Base-by-base conservation (phyloP, 2,888 invertebrate genomes). In the Acleris holmiana region DNA sequence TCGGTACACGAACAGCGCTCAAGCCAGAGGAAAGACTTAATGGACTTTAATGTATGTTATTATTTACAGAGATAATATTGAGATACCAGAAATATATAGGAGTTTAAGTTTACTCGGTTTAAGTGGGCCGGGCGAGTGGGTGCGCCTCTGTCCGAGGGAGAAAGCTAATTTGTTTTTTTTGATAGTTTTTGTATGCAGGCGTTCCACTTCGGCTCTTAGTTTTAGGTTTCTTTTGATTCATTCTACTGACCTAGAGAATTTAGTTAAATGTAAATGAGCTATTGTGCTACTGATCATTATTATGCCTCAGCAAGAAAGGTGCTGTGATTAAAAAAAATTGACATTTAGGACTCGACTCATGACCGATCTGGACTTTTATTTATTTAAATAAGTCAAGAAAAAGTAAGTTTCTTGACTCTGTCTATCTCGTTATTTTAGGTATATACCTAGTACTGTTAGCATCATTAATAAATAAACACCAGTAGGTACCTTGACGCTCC, bases 21-120 rank as follows among this genome's bases (percentile, higher is more conserved):
- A 35, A 29, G 35, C 13, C 13, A 35, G 35, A 13, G 35, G 35
- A 35, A 35, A 35, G 19, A 18, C 21, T n/a, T 63, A 58, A 63
- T 63, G 56, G 41, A 41, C 15, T 40, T 46, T 57, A 63, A 57
- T 57, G 63, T 51, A 46, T 60, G 55, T 60, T 65, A 65, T 65
- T 64, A 60, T 65, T 65, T 65, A 65, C 65, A 44, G 21, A 65
- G 65, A 65, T 55, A 65, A 65, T 60, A 65, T 55, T 65, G 55
- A 55, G 51, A 53, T 63, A 57, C 49, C 50, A 62, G 50, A 54
- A 62, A 54, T 23, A 53, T 17, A 54, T 23, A 46, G 53, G 53
- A 64, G 63, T 54, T 59, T 41, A 44, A 55, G 59, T 65, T 64
- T 50, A 65, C 54, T 49, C 50, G 49, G 15, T 23, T 6, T 54